These are phyloP conservation scores for Platichthys flesus DNA, from an alignment of 2,113 vertebrate species.

Conservation along the genomic window DNA sequence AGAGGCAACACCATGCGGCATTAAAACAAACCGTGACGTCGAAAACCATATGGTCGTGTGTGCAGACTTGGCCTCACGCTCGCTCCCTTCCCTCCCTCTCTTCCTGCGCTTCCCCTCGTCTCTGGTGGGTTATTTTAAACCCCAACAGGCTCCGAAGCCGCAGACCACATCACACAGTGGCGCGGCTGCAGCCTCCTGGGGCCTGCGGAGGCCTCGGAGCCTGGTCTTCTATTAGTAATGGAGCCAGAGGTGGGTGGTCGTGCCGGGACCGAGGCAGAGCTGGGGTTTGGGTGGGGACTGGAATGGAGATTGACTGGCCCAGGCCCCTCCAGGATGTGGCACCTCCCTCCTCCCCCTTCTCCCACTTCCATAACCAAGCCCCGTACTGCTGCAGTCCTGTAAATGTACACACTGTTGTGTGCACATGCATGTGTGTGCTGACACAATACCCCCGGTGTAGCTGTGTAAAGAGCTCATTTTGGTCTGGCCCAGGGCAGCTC, in stretches of 20 bases:
- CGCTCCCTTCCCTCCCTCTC: slow-evolving; percentile 52
- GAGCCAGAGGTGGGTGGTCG: slow-evolving; percentile 81
- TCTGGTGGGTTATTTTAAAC: slow-evolving; percentile 80
- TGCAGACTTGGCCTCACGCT: slow-evolving; percentile 61
- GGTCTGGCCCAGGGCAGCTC: slow-evolving; percentile 71
- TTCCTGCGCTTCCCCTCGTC: slow-evolving; percentile 70
- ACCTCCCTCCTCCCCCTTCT: background rate
- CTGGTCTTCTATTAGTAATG: slow-evolving; percentile 69
- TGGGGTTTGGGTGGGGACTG: slow-evolving; percentile 73
- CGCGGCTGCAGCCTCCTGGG: slow-evolving; percentile 65
- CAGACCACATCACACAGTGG: slow-evolving; percentile 79
- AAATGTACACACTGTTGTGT: slow-evolving; percentile 63
- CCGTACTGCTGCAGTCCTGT: slow-evolving; percentile 59
- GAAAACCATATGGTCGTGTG: slow-evolving; percentile 71
- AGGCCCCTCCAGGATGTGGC: slow-evolving; percentile 14
- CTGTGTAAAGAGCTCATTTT: slow-evolving; percentile 78
- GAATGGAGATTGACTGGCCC: slow-evolving; percentile 54
- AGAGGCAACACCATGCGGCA: slow-evolving; percentile 56
- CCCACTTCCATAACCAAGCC: slow-evolving; percentile 65
- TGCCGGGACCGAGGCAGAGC: slow-evolving; percentile 43
- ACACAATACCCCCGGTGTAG: slow-evolving; percentile 74
- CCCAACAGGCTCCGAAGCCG: slow-evolving; percentile 68
- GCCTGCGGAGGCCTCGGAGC: slow-evolving; percentile 64
- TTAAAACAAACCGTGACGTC: slow-evolving; percentile 69
- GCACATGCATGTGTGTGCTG: slow-evolving; percentile 64